phyloP scores from a whole-genome alignment of 2,888 invertebrate genomes.

The Dorcus parallelipipedus region DNA sequence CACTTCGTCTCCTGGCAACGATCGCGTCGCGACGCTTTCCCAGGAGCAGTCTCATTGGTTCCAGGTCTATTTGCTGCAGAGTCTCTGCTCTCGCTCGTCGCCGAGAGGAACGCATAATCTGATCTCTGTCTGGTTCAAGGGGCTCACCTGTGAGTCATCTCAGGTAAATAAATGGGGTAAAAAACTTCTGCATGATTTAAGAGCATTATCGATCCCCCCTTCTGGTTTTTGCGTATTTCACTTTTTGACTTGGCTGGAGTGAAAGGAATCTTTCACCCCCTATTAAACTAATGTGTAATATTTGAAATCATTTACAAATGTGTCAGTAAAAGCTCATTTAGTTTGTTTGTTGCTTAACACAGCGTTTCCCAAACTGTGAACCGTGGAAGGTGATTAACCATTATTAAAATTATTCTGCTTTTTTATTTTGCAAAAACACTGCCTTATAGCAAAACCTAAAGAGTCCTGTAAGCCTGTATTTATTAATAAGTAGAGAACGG shows the following conservation, averaged over 20 bases:
- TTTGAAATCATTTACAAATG: no score
- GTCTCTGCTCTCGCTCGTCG: slow-evolving; percentile 38
- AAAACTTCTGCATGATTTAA: slow-evolving; percentile 58
- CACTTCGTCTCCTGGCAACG: slow-evolving; percentile 36
- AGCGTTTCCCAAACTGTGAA: no score
- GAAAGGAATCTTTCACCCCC: neutral
- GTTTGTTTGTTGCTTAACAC: no score
- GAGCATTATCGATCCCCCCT: slow-evolving; percentile 35
- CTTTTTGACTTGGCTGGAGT: slow-evolving; percentile 44
- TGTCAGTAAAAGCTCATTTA: no score
- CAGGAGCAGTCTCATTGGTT: slow-evolving; percentile 42
- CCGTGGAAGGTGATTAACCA: no score
- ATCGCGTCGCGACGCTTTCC: slow-evolving; percentile 34
- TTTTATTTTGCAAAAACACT: no score
- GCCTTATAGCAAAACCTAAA: no score
- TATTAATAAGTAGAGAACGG: no score
- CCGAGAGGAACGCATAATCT: slow-evolving; percentile 5
- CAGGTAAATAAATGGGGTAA: slow-evolving; percentile 57
- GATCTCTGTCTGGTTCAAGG: slow-evolving; percentile 13
- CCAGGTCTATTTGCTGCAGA: slow-evolving; percentile 44
- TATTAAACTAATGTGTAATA: neutral
- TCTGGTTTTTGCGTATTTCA: slow-evolving; percentile 30
- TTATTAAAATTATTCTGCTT: no score
- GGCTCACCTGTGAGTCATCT: slow-evolving; percentile 39
- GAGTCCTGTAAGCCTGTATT: no score